Base-by-base conservation (phyloP, 2,113 vertebrate genomes). In the Oryzias celebensis region DNA sequence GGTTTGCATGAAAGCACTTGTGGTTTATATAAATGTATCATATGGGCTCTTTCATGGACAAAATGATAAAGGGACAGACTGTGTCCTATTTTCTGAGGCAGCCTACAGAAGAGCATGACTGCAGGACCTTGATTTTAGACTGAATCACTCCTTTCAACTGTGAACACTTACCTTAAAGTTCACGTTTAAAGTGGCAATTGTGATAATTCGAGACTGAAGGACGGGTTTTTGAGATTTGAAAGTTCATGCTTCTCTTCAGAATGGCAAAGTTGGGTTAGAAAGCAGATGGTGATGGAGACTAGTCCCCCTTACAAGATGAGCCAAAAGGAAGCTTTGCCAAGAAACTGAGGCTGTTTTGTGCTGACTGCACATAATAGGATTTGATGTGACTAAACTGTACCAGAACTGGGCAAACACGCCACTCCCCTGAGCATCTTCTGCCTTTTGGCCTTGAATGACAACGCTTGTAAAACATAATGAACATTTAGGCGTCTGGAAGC, bases 201-300 rank as follows among this genome's bases (percentile, higher is more conserved):
- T 5, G 15, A 16, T 28, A 16, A 7, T 7, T 28, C 20, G 31
- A 12, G 31, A 51, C 18, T 61, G 6, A 36, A 36, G 12, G 36
- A 36, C 5, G 26, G 26, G 26, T 28, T 28, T 15, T 50, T 17
- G 6, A 52, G 20, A 42, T 28, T 2, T 26, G 17, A 26, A 43
- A 28, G 22, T 47, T 46, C 36, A 31, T 18, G 24, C 17, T 62
- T 71, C 16, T 61, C 26, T 64, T n/a, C 57, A 52, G 26, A 48
- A 52, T 36, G 14, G 42, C 57, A 46, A 44, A 50, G 28, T 46
- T 51, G 68, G 54, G 49, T 78, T 65, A 53, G 52, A 78, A 56
- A 80, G 60, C 85, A 87, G 83, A 85, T 83, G 81, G 78, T 67
- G 26, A 47, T 65, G 68, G 57, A 66, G 43, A 51, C 60, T 55